Evolutionary conservation across 2,113 vertebrate species (phyloP).

Genomic region (Lophius piscatorius): DNA sequence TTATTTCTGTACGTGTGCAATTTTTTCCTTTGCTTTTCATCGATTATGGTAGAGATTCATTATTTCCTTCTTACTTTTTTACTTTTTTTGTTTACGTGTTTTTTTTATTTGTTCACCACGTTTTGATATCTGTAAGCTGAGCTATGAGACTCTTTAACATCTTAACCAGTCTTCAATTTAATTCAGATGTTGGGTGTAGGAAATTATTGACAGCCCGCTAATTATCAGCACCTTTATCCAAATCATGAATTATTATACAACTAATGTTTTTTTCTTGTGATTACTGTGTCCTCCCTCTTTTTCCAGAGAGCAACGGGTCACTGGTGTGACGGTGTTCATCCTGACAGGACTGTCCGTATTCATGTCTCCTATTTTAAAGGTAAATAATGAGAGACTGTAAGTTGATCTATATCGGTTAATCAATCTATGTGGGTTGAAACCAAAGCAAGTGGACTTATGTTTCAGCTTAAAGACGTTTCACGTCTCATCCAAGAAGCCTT

Average conservation of each 20-base stretch:
- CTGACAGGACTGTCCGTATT: slow-evolving; percentile 97
- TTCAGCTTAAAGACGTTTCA: too few relatives aligned
- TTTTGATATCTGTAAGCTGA: slow-evolving; percentile 75
- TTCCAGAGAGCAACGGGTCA: slow-evolving; percentile 95
- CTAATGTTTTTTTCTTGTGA: background rate
- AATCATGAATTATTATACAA: background rate
- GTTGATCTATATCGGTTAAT: too few relatives aligned
- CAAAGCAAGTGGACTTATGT: too few relatives aligned
- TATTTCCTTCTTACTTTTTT: background rate
- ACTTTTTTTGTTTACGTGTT: background rate
- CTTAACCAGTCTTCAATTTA: slow-evolving; percentile 8
- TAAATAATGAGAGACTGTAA: slow-evolving; percentile 60
- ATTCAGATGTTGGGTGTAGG: background rate
- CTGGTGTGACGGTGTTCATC: slow-evolving; percentile 91
- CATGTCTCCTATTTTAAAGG: slow-evolving; percentile 99
- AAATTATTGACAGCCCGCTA: too few relatives aligned
- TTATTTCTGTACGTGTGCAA: too few relatives aligned
- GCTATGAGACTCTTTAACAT: slow-evolving; percentile 56
- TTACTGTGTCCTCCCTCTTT: background rate
- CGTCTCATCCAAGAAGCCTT: too few relatives aligned
- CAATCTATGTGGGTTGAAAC: too few relatives aligned
- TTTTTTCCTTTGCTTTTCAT: too few relatives aligned
- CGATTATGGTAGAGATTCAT: too few relatives aligned
- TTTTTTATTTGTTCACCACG: slow-evolving; percentile 10
- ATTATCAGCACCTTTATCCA: background rate